These are phyloP conservation scores for Brotula barbata DNA, from an alignment of 2,797 vertebrate species.

Conservation along the genomic window DNA sequence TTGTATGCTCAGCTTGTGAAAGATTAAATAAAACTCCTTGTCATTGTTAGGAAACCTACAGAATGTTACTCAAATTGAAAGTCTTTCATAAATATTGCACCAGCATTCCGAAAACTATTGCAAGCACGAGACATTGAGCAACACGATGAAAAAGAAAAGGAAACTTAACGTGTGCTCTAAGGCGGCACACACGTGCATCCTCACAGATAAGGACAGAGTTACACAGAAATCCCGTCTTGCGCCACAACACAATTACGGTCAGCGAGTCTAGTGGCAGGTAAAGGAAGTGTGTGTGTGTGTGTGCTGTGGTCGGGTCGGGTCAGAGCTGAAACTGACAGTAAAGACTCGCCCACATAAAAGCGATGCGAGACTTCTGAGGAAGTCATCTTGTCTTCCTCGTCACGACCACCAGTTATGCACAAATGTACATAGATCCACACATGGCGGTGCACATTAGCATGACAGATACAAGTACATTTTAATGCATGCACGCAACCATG, in stretches of 20 bases:
- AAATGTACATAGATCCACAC: slow-evolving; percentile 13
- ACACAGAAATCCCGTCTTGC: not conserved
- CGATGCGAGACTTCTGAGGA: slow-evolving; percentile 48
- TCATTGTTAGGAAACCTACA: slow-evolving; percentile 9
- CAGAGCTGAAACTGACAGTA: slow-evolving; percentile 58
- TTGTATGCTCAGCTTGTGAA: not conserved
- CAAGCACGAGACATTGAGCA: slow-evolving; percentile 12
- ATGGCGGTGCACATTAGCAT: too few relatives aligned
- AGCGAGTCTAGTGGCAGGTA: slow-evolving; percentile 10
- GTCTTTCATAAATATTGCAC: slow-evolving; percentile 10
- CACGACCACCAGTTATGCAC: slow-evolving; percentile 41
- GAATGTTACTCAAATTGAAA: not conserved
- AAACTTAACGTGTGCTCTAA: not conserved
- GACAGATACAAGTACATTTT: too few relatives aligned
- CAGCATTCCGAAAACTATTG: not conserved
- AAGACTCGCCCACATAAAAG: slow-evolving; percentile 65
- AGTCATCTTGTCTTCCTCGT: slow-evolving; percentile 49
- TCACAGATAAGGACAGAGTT: not conserved
- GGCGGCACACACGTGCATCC: slow-evolving; percentile 12
- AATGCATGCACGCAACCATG: not conserved
- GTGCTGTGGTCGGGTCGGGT: slow-evolving; percentile 41
- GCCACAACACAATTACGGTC: slow-evolving; percentile 37
- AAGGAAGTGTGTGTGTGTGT: slow-evolving; percentile 22
- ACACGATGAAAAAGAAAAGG: not conserved
- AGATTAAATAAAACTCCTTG: too few relatives aligned